phyloP scores from a whole-genome alignment of 2,797 vertebrate species.

The Cuniculus paca region DNA sequence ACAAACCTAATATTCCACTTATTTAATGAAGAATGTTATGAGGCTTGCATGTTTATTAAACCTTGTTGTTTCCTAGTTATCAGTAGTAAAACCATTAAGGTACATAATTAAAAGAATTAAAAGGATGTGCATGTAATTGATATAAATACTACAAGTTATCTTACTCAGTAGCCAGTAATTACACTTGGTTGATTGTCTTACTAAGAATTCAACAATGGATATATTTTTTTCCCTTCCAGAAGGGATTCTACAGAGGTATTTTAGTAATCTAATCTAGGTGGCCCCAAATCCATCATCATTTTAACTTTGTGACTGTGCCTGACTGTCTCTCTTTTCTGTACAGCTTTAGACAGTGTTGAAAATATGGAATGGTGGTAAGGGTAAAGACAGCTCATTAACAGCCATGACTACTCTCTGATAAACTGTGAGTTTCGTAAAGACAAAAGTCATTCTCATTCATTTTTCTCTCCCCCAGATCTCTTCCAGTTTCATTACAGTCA shows the following conservation, averaged over 20 bases:
- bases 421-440: background rate
- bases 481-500: background rate
- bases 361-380: no score
- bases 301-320: background rate
- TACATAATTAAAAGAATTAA: conserved; percentile 77
- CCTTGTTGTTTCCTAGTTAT: conserved; percentile 74
- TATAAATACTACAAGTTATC: conserved; percentile 70
- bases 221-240: background rate
- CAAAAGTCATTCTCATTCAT: background rate
- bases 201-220: conserved; percentile 62
- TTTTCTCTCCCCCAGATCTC: background rate
- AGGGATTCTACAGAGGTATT: background rate
- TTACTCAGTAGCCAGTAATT: conserved; percentile 76
- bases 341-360: background rate
- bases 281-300: background rate
- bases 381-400: background rate
- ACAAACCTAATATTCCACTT: conserved; percentile 63
- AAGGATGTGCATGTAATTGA: conserved; percentile 56
- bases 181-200: conserved; percentile 74
- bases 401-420: background rate
- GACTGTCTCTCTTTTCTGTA: background rate
- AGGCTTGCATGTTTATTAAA: conserved; percentile 62
- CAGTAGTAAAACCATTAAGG: conserved; percentile 69
- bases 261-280: background rate
- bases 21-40: conserved; percentile 75